phyloP scores from a whole-genome alignment of 2,797 vertebrate genomes.

The Cyprinodon diabolis region DNA sequence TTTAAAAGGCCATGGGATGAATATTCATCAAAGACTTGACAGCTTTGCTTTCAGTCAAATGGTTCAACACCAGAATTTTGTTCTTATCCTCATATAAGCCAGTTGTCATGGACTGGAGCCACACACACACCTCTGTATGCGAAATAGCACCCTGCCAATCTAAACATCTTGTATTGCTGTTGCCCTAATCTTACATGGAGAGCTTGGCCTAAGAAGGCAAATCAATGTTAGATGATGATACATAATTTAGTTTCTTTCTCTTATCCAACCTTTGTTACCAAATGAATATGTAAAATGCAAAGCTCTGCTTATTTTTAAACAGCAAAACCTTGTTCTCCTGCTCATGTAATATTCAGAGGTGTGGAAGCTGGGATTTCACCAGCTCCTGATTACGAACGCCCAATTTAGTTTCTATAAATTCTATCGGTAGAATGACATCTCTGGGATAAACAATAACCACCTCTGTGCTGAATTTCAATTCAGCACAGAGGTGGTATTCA shows the following conservation, averaged over 20 bases:
- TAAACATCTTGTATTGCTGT: constrained; percentile 53
- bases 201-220: constrained; percentile 54
- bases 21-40: constrained; percentile 71
- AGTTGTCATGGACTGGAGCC: constrained; percentile 44
- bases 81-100: constrained; percentile 57
- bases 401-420: constrained; percentile 31
- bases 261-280: constrained; percentile 69
- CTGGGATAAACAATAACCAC: constrained; percentile 20
- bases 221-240: constrained; percentile 58
- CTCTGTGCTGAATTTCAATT: not conserved
- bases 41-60: constrained; percentile 60
- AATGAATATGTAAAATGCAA: constrained; percentile 73
- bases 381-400: constrained; percentile 59
- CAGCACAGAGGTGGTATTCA: too few relatives aligned
- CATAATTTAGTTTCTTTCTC: constrained; percentile 71
- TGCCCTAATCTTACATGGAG: constrained; percentile 52
- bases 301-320: constrained; percentile 58
- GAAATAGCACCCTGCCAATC: constrained; percentile 50
- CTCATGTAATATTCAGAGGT: constrained; percentile 66
- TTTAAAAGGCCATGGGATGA: constrained; percentile 67
- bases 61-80: constrained; percentile 24
- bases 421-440: not conserved
- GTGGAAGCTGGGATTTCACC: constrained; percentile 58
- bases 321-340: constrained; percentile 54
- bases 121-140: constrained; percentile 42